A percentile compares a stretch with the other conserved stretches of the same genome.
These are phyloP conservation scores for Recurvirostra avosetta DNA, from an alignment of 2,113 vertebrate genomes.

Conservation along the genomic window DNA sequence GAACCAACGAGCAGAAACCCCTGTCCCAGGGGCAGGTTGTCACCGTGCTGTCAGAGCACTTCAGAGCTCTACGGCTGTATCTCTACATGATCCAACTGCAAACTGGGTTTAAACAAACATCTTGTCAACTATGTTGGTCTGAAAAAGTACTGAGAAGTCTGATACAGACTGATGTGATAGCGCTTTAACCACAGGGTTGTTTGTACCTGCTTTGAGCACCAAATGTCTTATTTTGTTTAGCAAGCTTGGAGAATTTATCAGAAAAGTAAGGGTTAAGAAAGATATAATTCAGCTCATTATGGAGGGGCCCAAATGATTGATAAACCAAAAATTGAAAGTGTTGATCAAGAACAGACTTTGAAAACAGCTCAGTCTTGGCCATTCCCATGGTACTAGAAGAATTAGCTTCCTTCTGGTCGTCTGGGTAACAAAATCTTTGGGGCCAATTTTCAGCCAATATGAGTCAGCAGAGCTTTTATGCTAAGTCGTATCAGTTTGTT, in stretches of 20 bases:
- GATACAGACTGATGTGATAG: accelerated
- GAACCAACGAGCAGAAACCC: neutral
- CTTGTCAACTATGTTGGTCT: neutral
- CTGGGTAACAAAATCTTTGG: neutral
- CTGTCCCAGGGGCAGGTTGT: neutral
- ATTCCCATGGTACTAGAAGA: neutral
- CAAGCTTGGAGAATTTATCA: neutral
- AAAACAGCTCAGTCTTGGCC: neutral
- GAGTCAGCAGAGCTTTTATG: neutral
- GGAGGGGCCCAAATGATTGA: neutral
- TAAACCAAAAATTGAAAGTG: neutral
- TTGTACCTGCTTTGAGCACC: neutral
- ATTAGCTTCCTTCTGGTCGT: neutral
- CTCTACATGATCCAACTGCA: neutral
- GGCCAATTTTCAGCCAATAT: neutral
- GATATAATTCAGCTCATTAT: neutral
- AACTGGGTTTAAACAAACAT: neutral
- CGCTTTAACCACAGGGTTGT: neutral
- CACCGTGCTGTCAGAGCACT: neutral
- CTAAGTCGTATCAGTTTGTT: neutral
- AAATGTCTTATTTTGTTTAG: neutral
- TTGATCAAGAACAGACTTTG: neutral
- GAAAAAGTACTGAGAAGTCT: neutral
- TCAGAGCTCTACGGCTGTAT: neutral
- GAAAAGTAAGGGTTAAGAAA: neutral